These are phyloP conservation scores for Drosophila serrata DNA, from an alignment of 1,140 invertebrate genomes.

Conservation along the genomic window DNA sequence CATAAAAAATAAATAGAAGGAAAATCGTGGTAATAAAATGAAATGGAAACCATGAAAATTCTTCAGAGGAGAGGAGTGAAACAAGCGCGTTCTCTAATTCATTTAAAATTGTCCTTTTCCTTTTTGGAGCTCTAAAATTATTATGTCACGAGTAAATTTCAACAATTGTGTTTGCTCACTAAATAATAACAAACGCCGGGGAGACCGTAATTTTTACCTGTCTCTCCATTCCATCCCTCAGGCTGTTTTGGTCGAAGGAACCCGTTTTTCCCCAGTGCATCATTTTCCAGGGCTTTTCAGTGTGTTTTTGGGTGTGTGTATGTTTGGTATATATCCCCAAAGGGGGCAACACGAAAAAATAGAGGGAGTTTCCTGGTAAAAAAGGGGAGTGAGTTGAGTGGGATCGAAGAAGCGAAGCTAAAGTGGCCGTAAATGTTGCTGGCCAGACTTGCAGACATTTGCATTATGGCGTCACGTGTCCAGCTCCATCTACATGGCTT, in stretches of 20 bases:
- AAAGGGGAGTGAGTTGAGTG: background rate
- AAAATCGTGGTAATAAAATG: constrained; percentile 42
- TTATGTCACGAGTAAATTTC: constrained; percentile 43
- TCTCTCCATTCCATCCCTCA: constrained; percentile 3
- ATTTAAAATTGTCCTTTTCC: constrained; percentile 36
- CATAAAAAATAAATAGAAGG: constrained; percentile 45
- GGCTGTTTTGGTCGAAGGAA: constrained; percentile 20
- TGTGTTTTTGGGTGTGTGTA: constrained; percentile 33
- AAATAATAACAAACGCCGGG: constrained; percentile 38
- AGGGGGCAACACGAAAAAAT: constrained; percentile 9
- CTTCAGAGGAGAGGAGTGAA: background rate
- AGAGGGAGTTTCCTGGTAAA: background rate
- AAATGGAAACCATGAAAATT: constrained; percentile 30
- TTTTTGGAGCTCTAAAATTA: constrained; percentile 35
- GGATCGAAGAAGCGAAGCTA: constrained; percentile 21
- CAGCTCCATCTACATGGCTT: constrained; percentile 38
- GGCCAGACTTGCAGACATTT: constrained; percentile 49
- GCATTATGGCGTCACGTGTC: constrained; percentile 58
- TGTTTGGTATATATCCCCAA: constrained; percentile 17
- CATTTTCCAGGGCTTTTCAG: constrained; percentile 54
- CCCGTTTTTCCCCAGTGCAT: constrained; percentile 49
- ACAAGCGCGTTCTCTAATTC: constrained; percentile 24
- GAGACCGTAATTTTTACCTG: constrained; percentile 28
- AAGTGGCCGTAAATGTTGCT: constrained; percentile 52
- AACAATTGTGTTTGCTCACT: constrained; percentile 35